Conservation (phyloP, 64 coral and sea anemone genomes). For the Dendronephthya gigantea region DNA sequence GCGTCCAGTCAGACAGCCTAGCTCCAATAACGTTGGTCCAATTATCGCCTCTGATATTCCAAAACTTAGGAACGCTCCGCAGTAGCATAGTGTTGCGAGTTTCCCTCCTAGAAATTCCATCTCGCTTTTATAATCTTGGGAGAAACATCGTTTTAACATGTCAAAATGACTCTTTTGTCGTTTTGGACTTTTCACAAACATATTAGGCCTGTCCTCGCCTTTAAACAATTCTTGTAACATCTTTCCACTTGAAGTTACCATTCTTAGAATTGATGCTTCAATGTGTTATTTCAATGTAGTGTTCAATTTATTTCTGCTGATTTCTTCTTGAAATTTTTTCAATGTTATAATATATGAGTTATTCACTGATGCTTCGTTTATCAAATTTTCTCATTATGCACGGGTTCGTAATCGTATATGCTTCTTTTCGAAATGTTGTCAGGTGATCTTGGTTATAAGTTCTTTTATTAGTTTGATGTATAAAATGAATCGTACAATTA, state of each 20-base stretch:
- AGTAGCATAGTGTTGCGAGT: constrained; percentile 73
- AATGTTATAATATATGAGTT: no score
- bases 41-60: constrained; percentile 88
- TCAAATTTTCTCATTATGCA: neutral
- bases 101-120: constrained; percentile 62
- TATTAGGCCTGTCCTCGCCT: neutral
- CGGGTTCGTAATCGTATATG: no score
- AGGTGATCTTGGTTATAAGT: no score
- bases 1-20: constrained; percentile 66
- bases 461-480: no score
- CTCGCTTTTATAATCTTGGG: constrained; percentile 73
- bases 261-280: neutral
- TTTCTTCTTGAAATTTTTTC: no score
- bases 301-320: no score
- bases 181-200: neutral
- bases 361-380: neutral
- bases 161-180: neutral
- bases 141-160: neutral
- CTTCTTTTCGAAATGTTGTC: no score
- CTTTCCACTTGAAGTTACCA: neutral
- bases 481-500: no score
- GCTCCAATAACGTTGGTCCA: constrained; percentile 77
- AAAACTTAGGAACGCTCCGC: constrained; percentile 81
- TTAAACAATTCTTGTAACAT: neutral
- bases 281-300: neutral